Evolutionary conservation across 23 tunicate genomes (phyloP).

Genomic region (Halocynthia roretzi): DNA sequence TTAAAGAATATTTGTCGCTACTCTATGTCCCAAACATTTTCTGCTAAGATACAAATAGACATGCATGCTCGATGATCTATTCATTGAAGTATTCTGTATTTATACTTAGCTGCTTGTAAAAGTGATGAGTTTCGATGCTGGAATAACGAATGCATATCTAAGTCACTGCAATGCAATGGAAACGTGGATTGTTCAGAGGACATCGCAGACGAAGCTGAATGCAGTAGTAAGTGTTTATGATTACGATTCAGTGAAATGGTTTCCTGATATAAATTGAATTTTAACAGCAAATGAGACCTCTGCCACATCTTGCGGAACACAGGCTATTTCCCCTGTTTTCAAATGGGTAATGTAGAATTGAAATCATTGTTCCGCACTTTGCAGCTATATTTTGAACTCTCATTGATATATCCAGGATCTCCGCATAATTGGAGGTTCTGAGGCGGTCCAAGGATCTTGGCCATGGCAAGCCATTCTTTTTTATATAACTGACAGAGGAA

Average conservation of each 20-base stretch:
- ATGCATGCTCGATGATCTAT: too few relatives aligned
- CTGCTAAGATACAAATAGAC: too few relatives aligned
- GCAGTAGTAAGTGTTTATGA: background rate
- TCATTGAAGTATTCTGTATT: too few relatives aligned
- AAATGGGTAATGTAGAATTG: background rate
- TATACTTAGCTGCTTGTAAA: background rate
- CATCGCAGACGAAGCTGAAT: constrained; percentile 22
- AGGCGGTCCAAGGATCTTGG: constrained; percentile 2
- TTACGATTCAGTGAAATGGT: too few relatives aligned
- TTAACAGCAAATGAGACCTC: too few relatives aligned
- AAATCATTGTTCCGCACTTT: too few relatives aligned
- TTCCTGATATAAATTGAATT: too few relatives aligned
- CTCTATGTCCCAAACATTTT: too few relatives aligned
- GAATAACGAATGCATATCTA: constrained; percentile 10
- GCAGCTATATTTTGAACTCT: background rate
- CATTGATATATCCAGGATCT: background rate
- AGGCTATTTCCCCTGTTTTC: background rate
- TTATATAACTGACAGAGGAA: too few relatives aligned
- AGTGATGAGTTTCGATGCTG: background rate
- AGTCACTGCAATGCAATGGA: constrained; percentile 24
- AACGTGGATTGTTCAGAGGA: constrained; percentile 2
- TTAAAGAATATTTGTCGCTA: too few relatives aligned
- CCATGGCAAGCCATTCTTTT: constrained; percentile 18
- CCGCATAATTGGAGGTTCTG: constrained; percentile 14
- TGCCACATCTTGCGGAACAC: constrained; percentile 1